Evolutionary conservation across 2,888 invertebrate genomes (phyloP).

Genomic region (Epinotia nisella): DNA sequence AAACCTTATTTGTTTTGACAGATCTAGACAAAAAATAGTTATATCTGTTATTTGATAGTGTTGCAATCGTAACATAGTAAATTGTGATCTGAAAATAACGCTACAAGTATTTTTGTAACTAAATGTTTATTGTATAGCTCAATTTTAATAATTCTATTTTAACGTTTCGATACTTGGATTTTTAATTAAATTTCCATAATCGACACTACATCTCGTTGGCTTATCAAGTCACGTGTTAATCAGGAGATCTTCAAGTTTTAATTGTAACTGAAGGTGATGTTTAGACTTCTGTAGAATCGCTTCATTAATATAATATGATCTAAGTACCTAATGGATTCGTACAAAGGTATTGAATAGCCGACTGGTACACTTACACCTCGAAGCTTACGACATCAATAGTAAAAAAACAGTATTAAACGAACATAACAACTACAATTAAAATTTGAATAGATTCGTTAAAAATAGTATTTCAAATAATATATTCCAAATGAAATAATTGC

Average conservation of each 20-base stretch:
- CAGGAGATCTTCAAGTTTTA: constrained; percentile 15
- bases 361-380: not conserved
- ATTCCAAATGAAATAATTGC: constrained; percentile 43
- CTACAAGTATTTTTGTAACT: constrained; percentile 83
- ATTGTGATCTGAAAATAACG: constrained; percentile 82
- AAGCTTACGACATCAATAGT: not conserved
- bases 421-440: constrained; percentile 14
- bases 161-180: constrained; percentile 45
- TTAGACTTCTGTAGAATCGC: not conserved
- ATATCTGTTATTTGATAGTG: constrained; percentile 56
- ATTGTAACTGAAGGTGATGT: constrained; percentile 22
- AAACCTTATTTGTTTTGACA: constrained; percentile 46
- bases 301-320: no score
- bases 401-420: not conserved
- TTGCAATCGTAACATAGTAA: constrained; percentile 61
- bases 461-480: constrained; percentile 17
- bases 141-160: constrained; percentile 72
- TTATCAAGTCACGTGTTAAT: constrained; percentile 1
- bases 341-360: not conserved
- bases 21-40: constrained; percentile 52
- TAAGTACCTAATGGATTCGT: no score
- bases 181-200: constrained; percentile 8
- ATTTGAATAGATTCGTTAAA: not conserved
- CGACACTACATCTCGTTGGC: constrained; percentile 9
- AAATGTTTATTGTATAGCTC: constrained; percentile 81